Conservation (phyloP, 2,888 invertebrate species). For the Diarsia mendica region DNA sequence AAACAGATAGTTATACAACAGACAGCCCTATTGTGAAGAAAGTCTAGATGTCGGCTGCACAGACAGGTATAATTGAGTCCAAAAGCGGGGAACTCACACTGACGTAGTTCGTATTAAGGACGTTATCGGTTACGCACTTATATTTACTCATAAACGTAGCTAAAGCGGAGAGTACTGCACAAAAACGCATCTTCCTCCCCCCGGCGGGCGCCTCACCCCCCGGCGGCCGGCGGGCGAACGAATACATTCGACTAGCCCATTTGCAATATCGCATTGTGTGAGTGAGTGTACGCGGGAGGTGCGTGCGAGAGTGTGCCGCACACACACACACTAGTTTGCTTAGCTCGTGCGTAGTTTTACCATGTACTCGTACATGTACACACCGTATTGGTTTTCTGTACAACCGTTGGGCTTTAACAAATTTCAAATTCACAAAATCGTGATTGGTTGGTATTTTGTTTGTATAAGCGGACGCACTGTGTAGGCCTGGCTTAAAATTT, state of each 20-base stretch:
- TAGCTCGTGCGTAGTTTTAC: slow-evolving; percentile 88
- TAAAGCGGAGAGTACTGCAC: slow-evolving; percentile 85
- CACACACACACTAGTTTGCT: slow-evolving; percentile 82
- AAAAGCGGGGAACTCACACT: slow-evolving; percentile 72
- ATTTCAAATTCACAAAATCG: slow-evolving; percentile 90
- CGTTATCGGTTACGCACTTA: slow-evolving; percentile 88
- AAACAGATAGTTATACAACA: slow-evolving; percentile 38
- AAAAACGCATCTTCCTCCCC: slow-evolving; percentile 89
- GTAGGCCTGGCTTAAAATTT: slow-evolving; percentile 80
- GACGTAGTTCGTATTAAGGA: slow-evolving; percentile 70
- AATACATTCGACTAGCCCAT: slow-evolving; percentile 90
- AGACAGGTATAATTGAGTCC: slow-evolving; percentile 73
- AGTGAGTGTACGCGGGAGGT: slow-evolving; percentile 77
- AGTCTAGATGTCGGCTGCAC: slow-evolving; percentile 68
- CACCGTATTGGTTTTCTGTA: slow-evolving; percentile 89
- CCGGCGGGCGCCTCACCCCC: slow-evolving; percentile 75
- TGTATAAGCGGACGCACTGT: slow-evolving; percentile 83
- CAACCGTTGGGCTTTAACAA: slow-evolving; percentile 87
- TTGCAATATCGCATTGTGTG: slow-evolving; percentile 89
- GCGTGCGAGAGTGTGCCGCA: slow-evolving; percentile 68
- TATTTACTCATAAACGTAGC: slow-evolving; percentile 86
- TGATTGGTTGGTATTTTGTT: slow-evolving; percentile 89
- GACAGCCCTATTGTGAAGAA: slow-evolving; percentile 69
- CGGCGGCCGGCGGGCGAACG: slow-evolving; percentile 84
- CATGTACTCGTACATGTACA: slow-evolving; percentile 77